Base-by-base conservation (phyloP, 2,888 invertebrate genomes). In the Drosophila seclusa region DNA sequence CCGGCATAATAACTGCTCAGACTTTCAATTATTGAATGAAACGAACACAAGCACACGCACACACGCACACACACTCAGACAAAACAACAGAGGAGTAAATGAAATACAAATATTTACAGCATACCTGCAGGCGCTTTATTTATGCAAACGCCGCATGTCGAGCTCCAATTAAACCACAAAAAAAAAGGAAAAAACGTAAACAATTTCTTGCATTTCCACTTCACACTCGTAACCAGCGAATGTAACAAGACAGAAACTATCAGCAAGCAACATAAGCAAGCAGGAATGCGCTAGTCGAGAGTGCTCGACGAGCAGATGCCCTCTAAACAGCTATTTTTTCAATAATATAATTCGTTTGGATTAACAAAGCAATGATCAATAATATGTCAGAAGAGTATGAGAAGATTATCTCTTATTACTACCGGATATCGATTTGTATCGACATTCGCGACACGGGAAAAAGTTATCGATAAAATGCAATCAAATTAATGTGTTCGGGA, bases 201-300 rank as follows among this genome's bases (percentile, higher is more conserved):
- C 89, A 78, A 86, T 87, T 86, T 76, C 69, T 54, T 82, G 73
- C 82, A 89, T 89, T 89, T 89, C 69, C 78, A 85, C 73, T 82
- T 85, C 80, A 82, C 80, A 69, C 87, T 71, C 70, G 72, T 73
- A 68, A 72, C 87, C 73, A 83, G 45, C 60, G 53, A 80, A 72
- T 65, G 76, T 65, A 80, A 66, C 61, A 65, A 62, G 64, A 68
- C 80, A 54, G 54, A 61, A 49, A 66, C 57, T 49, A 75, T 18
- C 58, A 52, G 48, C 21, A 31, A 5, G 21, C 4, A 24, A 4
- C 16, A 45, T 24, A 24, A 8, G 16, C 45, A 45, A 24, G 45
- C 24, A 4, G 13, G 24, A 24, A 24, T 16, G 7, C 24, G 16
- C 2, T 16, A 24, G 45, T 24, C 45, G 45, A 7, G 24, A 16